Percentiles rank a stretch among this genome's conserved stretches.
Evolutionary conservation across 2,113 vertebrate genomes (phyloP).

Genomic region (Atherinomorus stipes): DNA sequence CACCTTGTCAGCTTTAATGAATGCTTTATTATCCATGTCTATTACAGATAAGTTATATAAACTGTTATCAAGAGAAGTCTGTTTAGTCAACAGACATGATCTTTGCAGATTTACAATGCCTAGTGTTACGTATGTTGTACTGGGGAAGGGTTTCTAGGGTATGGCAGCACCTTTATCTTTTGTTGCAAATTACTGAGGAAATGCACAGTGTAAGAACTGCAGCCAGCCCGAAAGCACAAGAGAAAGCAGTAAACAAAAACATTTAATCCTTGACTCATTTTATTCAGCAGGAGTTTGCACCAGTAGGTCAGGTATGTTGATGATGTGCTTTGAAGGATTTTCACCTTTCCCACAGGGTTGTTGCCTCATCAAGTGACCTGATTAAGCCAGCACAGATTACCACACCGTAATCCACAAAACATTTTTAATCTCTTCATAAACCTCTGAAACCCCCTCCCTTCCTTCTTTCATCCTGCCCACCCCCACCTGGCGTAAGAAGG

Average conservation of each 20-base stretch:
- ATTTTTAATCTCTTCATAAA: slow-evolving; percentile 77
- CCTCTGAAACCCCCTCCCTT: slow-evolving; percentile 26
- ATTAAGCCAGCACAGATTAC: slow-evolving; percentile 72
- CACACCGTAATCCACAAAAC: slow-evolving; percentile 73
- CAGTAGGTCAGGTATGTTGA: slow-evolving; percentile 10
- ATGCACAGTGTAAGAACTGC: not conserved
- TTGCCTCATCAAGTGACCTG: slow-evolving; percentile 56
- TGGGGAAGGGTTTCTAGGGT: slow-evolving; percentile 5
- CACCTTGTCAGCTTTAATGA: slow-evolving; percentile 1
- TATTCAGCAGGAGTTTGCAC: not conserved
- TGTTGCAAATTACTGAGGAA: not conserved
- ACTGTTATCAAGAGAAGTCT: slow-evolving; percentile 45
- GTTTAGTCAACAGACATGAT: slow-evolving; percentile 49
- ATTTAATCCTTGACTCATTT: not conserved
- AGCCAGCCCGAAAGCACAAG: slow-evolving; percentile 1
- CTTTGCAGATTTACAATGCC: slow-evolving; percentile 22
- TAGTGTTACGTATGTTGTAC: not conserved
- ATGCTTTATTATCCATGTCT: slow-evolving; percentile 42
- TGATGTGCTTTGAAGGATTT: slow-evolving; percentile 15
- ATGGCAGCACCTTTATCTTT: slow-evolving; percentile 4
- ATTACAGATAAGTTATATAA: slow-evolving; percentile 62
- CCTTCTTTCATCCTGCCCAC: not conserved
- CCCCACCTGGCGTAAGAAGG: not conserved
- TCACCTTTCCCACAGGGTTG: slow-evolving; percentile 44
- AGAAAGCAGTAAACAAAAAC: not conserved